Base-by-base conservation (phyloP, 1,140 invertebrate genomes). In the Colletes latitarsis region DNA sequence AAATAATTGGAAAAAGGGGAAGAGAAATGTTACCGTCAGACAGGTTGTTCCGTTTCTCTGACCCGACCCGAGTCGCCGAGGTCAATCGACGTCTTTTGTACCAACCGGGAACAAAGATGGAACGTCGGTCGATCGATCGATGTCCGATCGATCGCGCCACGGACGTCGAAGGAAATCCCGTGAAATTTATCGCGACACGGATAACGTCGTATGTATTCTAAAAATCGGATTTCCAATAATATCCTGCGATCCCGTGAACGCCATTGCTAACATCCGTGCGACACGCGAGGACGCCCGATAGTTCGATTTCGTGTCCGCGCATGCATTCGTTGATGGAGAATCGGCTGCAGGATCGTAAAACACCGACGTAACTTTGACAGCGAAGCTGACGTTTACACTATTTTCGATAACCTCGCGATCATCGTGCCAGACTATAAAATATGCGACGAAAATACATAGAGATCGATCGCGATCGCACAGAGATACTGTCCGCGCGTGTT, bases 221-320 rank as follows among this genome's bases (percentile, higher is more conserved):
- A 58, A 63, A 86, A 85, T 71, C 62, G 78, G 76, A 82, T 82
- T 73, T 82, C 75, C 83, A 82, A 86, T 86, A 85, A 86, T 82
- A 70, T 81, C 57, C 66, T 19, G 30, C 64, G 67, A 75, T 76
- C 79, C 53, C 72, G 30, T 46, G 66, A 53, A 83, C 52, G 58
- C 9, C 49, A 41, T 12, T 21, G 63, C 49, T 19, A 66, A 73
- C 63, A 21, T 79, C 46, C 55, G 14, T 21, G 58, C 21, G 49
- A 77, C 74, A 60, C 68, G 57, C 46, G 64, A 62, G 14, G 30
- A 15, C 30, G 12, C 17, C 10, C n/a, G 17, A 53, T 66, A 53
- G 17, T 21, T 17, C n/a, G 58, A n/a, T 46, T 49, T 9, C 68
- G 10, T 30, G 10, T 14, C 12, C 12, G 41, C 3, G 39, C 46